Conservation (phyloP, 2,888 invertebrate genomes). For the Catocala fraxini region DNA sequence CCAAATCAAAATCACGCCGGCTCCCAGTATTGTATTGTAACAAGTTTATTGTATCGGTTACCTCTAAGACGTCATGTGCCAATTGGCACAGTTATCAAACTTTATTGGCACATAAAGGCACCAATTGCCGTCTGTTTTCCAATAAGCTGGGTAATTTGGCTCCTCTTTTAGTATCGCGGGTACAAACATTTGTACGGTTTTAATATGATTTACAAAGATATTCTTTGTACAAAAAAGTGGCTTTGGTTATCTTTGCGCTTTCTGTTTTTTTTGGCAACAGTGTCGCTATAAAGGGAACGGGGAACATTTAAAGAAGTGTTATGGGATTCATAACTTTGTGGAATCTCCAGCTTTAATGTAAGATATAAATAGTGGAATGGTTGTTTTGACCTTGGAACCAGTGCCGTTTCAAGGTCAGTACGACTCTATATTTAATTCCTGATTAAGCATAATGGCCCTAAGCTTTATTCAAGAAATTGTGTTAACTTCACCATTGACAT, state of each 20-base stretch:
- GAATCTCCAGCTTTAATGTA: too few species aligned
- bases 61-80: slow-evolving; percentile 46
- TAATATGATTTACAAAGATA: slow-evolving; percentile 7
- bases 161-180: slow-evolving; percentile 34
- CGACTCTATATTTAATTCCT: too few species aligned
- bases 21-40: slow-evolving; percentile 1
- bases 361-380: too few species aligned
- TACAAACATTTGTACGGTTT: slow-evolving; percentile 9
- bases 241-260: background rate
- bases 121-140: slow-evolving; percentile 53
- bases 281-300: too few species aligned
- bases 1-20: slow-evolving; percentile 1
- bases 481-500: too few species aligned
- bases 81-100: slow-evolving; percentile 53
- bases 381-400: too few species aligned
- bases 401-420: too few species aligned
- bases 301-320: too few species aligned
- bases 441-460: too few species aligned
- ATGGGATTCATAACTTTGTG: too few species aligned
- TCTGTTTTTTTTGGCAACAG: background rate
- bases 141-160: slow-evolving; percentile 57
- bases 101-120: slow-evolving; percentile 58
- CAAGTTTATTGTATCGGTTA: slow-evolving; percentile 18
- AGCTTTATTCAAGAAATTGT: too few species aligned
- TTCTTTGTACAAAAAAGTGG: background rate